phyloP scores from a whole-genome alignment of 1,140 invertebrate genomes.

The Lepidurus packardi region DNA sequence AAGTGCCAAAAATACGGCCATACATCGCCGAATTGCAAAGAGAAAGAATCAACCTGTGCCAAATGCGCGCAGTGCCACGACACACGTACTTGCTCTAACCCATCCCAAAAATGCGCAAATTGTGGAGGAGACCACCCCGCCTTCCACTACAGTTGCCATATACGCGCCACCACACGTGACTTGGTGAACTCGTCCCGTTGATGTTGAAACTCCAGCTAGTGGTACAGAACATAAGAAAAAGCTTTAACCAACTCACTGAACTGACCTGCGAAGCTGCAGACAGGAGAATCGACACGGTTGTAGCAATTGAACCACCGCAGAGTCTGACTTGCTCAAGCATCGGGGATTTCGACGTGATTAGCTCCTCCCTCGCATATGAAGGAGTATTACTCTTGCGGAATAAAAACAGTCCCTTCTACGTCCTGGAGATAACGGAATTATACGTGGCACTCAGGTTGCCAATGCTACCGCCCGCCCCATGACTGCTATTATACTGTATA shows the following conservation, averaged over 20 bases:
- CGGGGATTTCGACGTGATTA: background rate
- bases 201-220: no score
- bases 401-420: background rate
- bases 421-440: conserved; percentile 14
- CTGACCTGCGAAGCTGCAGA: background rate
- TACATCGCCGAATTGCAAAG: no score
- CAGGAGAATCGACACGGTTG: background rate
- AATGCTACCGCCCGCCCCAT: background rate
- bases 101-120: no score
- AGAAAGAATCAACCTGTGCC: no score
- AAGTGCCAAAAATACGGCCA: background rate
- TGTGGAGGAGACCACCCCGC: no score
- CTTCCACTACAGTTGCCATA: no score
- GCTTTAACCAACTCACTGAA: background rate
- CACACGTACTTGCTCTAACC: no score
- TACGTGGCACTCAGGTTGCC: background rate
- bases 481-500: background rate
- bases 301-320: conserved; percentile 9
- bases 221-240: background rate
- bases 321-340: background rate
- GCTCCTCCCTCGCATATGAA: background rate
- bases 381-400: background rate
- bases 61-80: no score
- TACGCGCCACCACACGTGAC: no score
- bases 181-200: no score